A percentile compares a stretch with the other conserved stretches of the same genome.
Evolutionary conservation across 23 tunicate genomes (phyloP).

Genomic region (Trididemnum nubilum): DNA sequence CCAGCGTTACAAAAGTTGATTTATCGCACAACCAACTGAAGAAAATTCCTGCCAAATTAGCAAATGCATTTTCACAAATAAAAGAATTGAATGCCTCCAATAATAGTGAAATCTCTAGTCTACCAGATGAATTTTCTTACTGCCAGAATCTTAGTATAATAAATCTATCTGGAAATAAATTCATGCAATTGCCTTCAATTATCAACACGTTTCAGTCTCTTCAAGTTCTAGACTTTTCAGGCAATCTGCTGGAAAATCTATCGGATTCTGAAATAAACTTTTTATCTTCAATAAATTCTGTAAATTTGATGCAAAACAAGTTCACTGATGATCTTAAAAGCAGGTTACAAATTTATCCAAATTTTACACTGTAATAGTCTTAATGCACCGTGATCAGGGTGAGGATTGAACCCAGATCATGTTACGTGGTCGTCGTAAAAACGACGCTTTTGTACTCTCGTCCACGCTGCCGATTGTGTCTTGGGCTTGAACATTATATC

Average conservation of each 20-base stretch:
- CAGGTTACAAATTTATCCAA: not conserved
- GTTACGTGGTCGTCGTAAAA: no score
- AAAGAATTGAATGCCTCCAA: not conserved
- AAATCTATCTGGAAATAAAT: constrained; percentile 28
- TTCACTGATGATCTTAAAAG: not conserved
- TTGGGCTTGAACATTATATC: no score
- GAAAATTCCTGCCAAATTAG: constrained; percentile 17
- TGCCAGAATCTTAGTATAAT: not conserved
- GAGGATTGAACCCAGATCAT: no score
- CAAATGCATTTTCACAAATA: constrained; percentile 14
- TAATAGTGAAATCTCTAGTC: not conserved
- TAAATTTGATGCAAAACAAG: not conserved
- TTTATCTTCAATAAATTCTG: not conserved
- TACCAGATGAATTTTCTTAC: constrained; percentile 31
- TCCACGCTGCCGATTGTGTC: no score
- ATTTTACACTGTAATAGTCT: not conserved
- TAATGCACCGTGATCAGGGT: no score
- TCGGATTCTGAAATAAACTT: not conserved
- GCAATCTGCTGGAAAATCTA: constrained; percentile 7
- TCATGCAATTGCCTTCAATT: not conserved
- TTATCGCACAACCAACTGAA: constrained; percentile 29
- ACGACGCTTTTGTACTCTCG: no score
- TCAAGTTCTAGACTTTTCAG: constrained; percentile 10
- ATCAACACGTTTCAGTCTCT: constrained; percentile 18
- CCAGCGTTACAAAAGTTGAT: not conserved